Evolutionary conservation across 2,888 invertebrate genomes (phyloP), one percentile per base, ranked within the genome.

Genomic region (Boloria euphrosyne): DNA sequence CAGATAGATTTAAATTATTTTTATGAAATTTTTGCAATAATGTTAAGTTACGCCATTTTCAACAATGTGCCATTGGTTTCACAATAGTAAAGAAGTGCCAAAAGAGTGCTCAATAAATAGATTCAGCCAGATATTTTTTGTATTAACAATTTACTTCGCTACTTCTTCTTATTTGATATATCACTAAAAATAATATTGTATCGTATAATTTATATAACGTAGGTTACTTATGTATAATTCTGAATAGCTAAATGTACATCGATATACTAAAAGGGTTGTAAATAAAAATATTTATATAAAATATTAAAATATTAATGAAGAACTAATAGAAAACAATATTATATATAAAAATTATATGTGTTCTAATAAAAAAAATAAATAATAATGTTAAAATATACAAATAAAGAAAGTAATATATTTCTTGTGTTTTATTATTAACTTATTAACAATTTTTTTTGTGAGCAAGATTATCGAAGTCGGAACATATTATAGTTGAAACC

Each of bases 211-310:
- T 50, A 50, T 50, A 46, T 46, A 44, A 31, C 44, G 43, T 52
- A 61, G 22, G n/a, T 44, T 65, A 58, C 3, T 17, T 52, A 46
- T 31, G 44, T 46, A 58, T 27, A 46, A 59, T 17, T 63, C 14
- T 43, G 46, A 55, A 51, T 57, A 58, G 22, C 10, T 64, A 68
- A 61, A 52, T 65, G 61, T 70, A 67, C 66, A 64, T 67, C 60
- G 50, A 67, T 55, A 43, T 67, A 58, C 60, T 70, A 67, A 70
- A 61, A 68, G 61, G 57, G 62, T 68, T 74, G 73, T 74, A 73
- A 72, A 73, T 74, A 72, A 68, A 71, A 66, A 63, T 68, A 69
- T 71, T 73, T 72, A 65, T 72, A 59, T 66, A 70, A 72, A 71
- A 70, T 65, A 65, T 60, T 66, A 58, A 31, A 71, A 70, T 65